phyloP scores from a whole-genome alignment of 2,113 vertebrate genomes.

The Hassar affinis region DNA sequence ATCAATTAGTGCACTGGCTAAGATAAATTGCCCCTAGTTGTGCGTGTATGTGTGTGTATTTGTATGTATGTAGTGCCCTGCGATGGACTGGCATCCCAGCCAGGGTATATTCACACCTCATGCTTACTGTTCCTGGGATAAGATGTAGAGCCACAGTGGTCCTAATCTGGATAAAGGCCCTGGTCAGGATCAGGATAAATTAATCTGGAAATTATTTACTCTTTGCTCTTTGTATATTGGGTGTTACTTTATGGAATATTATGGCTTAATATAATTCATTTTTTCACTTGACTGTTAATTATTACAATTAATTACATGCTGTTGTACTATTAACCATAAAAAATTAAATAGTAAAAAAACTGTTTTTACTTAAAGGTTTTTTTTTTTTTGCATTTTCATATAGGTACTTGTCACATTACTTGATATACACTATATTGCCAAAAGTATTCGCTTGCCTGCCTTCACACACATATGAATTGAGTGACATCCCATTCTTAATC shows the following conservation, averaged over 20 bases:
- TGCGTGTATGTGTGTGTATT: neutral
- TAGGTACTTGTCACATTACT: neutral
- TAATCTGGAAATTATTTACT: too few species aligned
- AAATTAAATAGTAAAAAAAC: neutral
- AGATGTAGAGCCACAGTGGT: neutral
- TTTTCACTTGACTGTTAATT: neutral
- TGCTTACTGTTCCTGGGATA: neutral
- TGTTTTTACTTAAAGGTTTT: too few species aligned
- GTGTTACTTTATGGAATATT: neutral
- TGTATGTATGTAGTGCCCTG: neutral
- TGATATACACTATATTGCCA: too few species aligned
- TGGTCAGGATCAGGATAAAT: too few species aligned
- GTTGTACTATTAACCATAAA: neutral
- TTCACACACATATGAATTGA: too few species aligned
- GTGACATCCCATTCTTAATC: too few species aligned
- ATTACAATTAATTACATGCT: neutral
- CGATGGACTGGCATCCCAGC: neutral
- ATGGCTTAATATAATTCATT: neutral
- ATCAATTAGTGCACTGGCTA: neutral
- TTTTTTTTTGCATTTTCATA: neutral
- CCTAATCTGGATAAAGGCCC: too few species aligned
- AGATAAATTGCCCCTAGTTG: neutral
- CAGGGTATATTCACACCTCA: too few species aligned
- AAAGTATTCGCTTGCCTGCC: too few species aligned
- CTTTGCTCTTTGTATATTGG: too few species aligned